Evolutionary conservation across 1,140 invertebrate species (phyloP).

Genomic region (Magallana ariakensis): DNA sequence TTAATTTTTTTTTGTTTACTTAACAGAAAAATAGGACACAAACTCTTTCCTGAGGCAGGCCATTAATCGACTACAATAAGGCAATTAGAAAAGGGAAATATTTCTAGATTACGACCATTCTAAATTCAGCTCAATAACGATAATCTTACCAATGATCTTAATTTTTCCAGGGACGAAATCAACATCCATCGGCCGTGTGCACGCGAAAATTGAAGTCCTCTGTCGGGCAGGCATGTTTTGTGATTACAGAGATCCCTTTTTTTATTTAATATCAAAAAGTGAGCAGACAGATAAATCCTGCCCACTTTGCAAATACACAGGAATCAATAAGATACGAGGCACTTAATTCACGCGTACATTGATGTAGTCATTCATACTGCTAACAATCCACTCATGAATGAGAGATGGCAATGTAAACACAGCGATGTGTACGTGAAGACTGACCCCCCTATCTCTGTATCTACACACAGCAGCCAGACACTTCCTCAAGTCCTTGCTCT

Average conservation of each 20-base stretch:
- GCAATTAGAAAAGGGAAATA: too few species aligned
- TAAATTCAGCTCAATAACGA: not conserved
- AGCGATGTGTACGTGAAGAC: not conserved
- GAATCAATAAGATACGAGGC: not conserved
- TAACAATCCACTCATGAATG: not conserved
- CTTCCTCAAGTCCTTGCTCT: too few species aligned
- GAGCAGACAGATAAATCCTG: not conserved
- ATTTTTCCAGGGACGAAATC: slow-evolving; percentile 51
- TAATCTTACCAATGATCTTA: slow-evolving; percentile 57
- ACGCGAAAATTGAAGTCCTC: slow-evolving; percentile 55
- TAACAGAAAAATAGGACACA: too few species aligned
- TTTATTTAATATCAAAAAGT: not conserved
- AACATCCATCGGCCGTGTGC: slow-evolving; percentile 51
- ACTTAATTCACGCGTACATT: not conserved
- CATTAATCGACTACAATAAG: too few species aligned
- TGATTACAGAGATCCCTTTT: not conserved
- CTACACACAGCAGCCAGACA: too few species aligned
- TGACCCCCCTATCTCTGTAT: not conserved
- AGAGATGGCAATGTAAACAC: slow-evolving; percentile 38
- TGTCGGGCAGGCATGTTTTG: slow-evolving; percentile 50
- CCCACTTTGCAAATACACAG: not conserved
- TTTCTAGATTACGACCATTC: too few species aligned
- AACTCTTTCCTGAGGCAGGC: too few species aligned
- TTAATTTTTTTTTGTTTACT: too few species aligned
- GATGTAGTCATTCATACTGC: not conserved